Evolutionary conservation across 2,888 invertebrate genomes (phyloP).

Genomic region (Rotaria macrura): DNA sequence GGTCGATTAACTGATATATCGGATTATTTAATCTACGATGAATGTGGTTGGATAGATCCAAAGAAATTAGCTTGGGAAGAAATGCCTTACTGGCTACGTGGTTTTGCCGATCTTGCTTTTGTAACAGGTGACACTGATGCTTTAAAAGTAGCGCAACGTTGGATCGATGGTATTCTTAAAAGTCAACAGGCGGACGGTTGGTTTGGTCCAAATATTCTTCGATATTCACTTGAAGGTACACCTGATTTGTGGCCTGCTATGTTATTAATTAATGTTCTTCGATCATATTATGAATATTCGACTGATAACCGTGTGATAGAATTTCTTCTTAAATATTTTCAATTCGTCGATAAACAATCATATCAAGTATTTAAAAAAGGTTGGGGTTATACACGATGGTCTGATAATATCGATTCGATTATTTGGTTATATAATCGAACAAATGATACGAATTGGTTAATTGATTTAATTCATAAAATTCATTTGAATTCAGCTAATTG

Average conservation of each 20-base stretch:
- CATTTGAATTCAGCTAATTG: background rate
- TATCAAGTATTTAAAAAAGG: background rate
- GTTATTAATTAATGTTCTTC: background rate
- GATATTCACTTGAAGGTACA: background rate
- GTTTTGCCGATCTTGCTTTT: background rate
- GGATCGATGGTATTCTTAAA: background rate
- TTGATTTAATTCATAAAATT: background rate
- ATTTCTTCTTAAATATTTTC: slow-evolving; percentile 1
- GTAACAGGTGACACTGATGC: background rate
- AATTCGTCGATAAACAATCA: background rate
- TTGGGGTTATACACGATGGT: background rate
- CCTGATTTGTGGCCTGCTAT: slow-evolving; percentile 9
- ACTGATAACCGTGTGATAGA: background rate
- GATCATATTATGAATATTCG: background rate
- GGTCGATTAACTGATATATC: background rate
- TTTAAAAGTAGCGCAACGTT: background rate
- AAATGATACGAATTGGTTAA: background rate
- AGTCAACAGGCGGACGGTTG: background rate
- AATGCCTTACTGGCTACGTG: slow-evolving; percentile 10
- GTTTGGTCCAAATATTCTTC: background rate
- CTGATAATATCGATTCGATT: background rate
- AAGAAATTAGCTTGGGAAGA: background rate
- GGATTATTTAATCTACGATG: background rate
- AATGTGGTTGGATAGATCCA: slow-evolving; percentile 15
- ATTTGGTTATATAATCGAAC: slow-evolving; percentile 16